Base-by-base conservation (phyloP, 1,140 invertebrate species). In the Himalopsyche phryganea region DNA sequence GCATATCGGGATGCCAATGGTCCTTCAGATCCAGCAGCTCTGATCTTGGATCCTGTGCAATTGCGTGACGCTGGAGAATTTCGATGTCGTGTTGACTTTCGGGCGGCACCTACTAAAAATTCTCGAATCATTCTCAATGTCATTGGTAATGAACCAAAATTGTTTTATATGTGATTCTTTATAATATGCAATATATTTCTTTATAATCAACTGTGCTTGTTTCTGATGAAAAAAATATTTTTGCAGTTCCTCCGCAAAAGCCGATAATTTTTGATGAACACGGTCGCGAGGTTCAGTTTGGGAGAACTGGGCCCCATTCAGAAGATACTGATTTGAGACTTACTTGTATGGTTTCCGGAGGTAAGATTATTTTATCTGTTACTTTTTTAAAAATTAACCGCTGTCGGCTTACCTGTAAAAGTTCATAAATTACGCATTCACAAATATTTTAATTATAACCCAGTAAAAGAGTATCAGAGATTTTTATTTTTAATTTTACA, bases 341-440 rank as follows among this genome's bases (percentile, higher is more conserved):
- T 36, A 88, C 85, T 51, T 95, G 92, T 74, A 83, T 90, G 69
- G 91, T 92, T 64, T 84, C 81, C 61, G 91, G 91, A 80, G 92
- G 92, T 94, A 83, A 87, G 82, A 73, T 61, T 23, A 56, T 33
- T 13, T 38, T n/a, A n/a, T n/a, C n/a, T n/a, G n/a, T n/a, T n/a
- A n/a, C n/a, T n/a, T n/a, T n/a, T n/a, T n/a, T n/a, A n/a, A n/a
- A n/a, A n/a, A n/a, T n/a, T n/a, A n/a, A n/a, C n/a, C n/a, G n/a
- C n/a, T n/a, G n/a, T n/a, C n/a, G n/a, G n/a, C n/a, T n/a, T n/a
- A n/a, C n/a, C n/a, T n/a, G n/a, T n/a, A n/a, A n/a, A n/a, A n/a
- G n/a, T n/a, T n/a, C n/a, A n/a, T n/a, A n/a, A n/a, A n/a, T n/a
- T n/a, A n/a, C n/a, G n/a, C n/a, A n/a, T n/a, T n/a, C n/a, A n/a